Percentiles rank a stretch among this genome's conserved stretches.
Conservation (phyloP, 1,140 invertebrate species). For the Diploscapter pachys region DNA sequence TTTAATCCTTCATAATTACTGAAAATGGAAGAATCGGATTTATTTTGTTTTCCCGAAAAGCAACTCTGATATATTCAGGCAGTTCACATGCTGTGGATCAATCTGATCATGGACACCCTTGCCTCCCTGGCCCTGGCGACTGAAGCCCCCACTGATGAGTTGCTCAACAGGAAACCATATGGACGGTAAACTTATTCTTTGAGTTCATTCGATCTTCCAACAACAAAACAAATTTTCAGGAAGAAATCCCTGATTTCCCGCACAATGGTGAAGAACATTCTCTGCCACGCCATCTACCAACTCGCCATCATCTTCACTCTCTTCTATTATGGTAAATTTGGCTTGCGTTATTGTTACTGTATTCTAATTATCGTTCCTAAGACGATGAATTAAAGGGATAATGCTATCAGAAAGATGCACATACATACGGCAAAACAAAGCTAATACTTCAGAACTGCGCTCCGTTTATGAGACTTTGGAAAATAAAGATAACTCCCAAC, state of each 20-base stretch:
- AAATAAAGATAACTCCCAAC: no score
- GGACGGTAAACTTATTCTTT: constrained; percentile 77
- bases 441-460: no score
- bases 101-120: constrained; percentile 98
- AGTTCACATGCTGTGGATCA: constrained; percentile 99
- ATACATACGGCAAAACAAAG: no score
- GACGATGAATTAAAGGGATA: no score
- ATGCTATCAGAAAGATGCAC: no score
- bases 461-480: no score
- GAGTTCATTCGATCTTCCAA: no score
- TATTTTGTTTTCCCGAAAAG: neutral
- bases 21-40: no score
- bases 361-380: no score
- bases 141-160: constrained; percentile 92
- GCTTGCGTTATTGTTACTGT: no score
- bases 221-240: neutral
- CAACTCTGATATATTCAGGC: constrained; percentile 67
- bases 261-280: constrained; percentile 99
- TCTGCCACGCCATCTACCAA: constrained; percentile 88
- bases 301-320: constrained; percentile 87
- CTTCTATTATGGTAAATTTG: constrained; percentile 75
- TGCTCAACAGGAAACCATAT: constrained; percentile 89
- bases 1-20: no score
- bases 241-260: constrained; percentile 94
- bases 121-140: constrained; percentile 95